These are phyloP conservation scores for Pantherophis alleghaniensis DNA, from an alignment of 2,797 vertebrate species.

Conservation along the genomic window DNA sequence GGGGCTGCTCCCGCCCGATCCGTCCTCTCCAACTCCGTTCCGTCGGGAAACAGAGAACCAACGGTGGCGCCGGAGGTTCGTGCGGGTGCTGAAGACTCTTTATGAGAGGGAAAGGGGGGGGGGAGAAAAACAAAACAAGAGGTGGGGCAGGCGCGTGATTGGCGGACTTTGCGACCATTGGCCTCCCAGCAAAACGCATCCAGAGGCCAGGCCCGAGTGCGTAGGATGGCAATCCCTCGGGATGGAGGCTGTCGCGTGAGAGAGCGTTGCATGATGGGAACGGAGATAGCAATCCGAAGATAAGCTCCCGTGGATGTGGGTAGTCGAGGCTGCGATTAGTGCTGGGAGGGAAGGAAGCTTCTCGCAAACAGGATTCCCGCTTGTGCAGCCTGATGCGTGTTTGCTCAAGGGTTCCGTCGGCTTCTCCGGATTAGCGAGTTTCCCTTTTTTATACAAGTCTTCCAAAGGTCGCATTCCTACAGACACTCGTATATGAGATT, in stretches of 20 bases:
- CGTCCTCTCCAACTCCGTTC: neutral
- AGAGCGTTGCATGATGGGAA: slow-evolving; percentile 13
- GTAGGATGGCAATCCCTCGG: neutral
- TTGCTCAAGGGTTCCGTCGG: neutral
- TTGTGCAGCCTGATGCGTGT: neutral
- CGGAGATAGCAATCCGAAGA: neutral
- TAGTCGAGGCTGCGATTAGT: neutral
- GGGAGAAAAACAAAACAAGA: neutral
- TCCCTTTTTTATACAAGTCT: neutral
- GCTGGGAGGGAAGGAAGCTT: neutral
- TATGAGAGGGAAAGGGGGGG: neutral
- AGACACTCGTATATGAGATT: neutral
- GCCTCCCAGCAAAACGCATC: neutral
- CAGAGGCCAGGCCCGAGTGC: neutral
- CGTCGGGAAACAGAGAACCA: neutral
- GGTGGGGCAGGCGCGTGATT: slow-evolving; percentile 2
- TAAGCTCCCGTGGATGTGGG: neutral
- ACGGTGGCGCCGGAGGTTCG: too few species aligned
- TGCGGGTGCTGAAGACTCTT: neutral
- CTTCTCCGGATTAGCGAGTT: neutral
- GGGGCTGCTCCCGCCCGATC: too few species aligned
- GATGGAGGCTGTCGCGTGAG: neutral
- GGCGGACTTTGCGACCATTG: neutral
- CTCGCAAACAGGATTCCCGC: neutral
- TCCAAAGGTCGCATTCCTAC: neutral